Percentiles rank a stretch among this genome's conserved stretches.
phyloP scores from a whole-genome alignment of 2,797 vertebrate genomes.

The Alfaro cultratus region DNA sequence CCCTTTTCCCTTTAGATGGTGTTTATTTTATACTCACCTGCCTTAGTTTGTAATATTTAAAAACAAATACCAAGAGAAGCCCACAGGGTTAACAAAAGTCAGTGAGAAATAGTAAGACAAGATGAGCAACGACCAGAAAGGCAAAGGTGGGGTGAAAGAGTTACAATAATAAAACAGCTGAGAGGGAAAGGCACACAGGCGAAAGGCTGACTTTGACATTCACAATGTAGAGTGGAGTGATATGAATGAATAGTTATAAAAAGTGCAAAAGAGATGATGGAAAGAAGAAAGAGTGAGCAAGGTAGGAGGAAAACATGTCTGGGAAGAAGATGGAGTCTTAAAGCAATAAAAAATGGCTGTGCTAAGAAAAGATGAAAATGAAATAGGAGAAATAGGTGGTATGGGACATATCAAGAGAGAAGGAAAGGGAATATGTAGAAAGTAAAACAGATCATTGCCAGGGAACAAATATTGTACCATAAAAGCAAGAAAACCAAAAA shows the following conservation, averaged over 20 bases:
- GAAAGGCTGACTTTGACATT: conserved; percentile 43
- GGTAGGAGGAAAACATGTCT: background rate
- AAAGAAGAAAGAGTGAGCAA: background rate
- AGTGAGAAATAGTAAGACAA: conserved; percentile 26
- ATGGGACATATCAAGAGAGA: conserved; percentile 5
- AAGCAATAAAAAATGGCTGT: conserved; percentile 14
- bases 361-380: conserved; percentile 3
- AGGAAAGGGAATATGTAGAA: conserved; percentile 25
- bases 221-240: conserved; percentile 21
- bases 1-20: background rate
- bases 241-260: conserved; percentile 30
- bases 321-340: conserved; percentile 6
- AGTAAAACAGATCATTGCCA: conserved; percentile 25
- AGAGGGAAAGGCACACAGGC: conserved; percentile 40
- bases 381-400: conserved; percentile 3
- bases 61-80: conserved; percentile 4
- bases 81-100: conserved; percentile 27
- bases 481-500: conserved; percentile 30
- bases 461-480: conserved; percentile 17
- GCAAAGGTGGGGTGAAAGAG: conserved; percentile 37
- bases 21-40: background rate
- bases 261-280: background rate
- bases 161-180: conserved; percentile 55
- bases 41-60: background rate
- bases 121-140: conserved; percentile 29